Percentiles rank a stretch among this genome's conserved stretches.
These are phyloP conservation scores for Caenorhabditis doughertyi DNA, from an alignment of 2,888 invertebrate genomes.

Conservation along the genomic window DNA sequence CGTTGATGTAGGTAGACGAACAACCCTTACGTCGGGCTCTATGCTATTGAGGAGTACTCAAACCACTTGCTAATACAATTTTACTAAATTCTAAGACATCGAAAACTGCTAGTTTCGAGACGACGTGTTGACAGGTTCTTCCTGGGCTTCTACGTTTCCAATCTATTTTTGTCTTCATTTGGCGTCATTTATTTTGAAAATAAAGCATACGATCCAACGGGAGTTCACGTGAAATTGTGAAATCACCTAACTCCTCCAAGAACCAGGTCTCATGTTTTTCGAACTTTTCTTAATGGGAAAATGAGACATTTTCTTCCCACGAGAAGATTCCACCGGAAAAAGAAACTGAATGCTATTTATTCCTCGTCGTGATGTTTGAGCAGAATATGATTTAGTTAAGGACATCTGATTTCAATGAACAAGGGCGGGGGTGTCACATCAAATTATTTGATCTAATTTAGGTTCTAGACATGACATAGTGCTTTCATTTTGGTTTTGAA, in stretches of 20 bases:
- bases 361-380: constrained; percentile 49
- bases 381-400: constrained; percentile 51
- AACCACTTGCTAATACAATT: constrained; percentile 52
- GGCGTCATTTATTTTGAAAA: constrained; percentile 42
- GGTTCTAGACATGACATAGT: constrained; percentile 22
- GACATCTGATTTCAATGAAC: constrained; percentile 46
- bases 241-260: constrained; percentile 15
- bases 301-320: constrained; percentile 24
- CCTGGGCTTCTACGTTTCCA: constrained; percentile 2
- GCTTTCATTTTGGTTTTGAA: neutral
- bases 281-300: constrained; percentile 16
- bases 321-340: constrained; percentile 16
- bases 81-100: constrained; percentile 42
- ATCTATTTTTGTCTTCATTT: constrained; percentile 43
- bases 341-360: constrained; percentile 25
- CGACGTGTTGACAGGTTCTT: constrained; percentile 60
- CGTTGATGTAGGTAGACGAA: constrained; percentile 41
- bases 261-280: constrained; percentile 33
- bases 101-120: constrained; percentile 46
- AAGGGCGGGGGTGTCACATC: constrained; percentile 46
- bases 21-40: constrained; percentile 38
- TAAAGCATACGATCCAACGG: constrained; percentile 11
- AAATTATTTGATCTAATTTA: constrained; percentile 14
- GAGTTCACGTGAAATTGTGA: constrained; percentile 39
- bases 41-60: constrained; percentile 16